phyloP scores from a whole-genome alignment of 2,113 vertebrate species.

The Onychostruthus taczanowskii region DNA sequence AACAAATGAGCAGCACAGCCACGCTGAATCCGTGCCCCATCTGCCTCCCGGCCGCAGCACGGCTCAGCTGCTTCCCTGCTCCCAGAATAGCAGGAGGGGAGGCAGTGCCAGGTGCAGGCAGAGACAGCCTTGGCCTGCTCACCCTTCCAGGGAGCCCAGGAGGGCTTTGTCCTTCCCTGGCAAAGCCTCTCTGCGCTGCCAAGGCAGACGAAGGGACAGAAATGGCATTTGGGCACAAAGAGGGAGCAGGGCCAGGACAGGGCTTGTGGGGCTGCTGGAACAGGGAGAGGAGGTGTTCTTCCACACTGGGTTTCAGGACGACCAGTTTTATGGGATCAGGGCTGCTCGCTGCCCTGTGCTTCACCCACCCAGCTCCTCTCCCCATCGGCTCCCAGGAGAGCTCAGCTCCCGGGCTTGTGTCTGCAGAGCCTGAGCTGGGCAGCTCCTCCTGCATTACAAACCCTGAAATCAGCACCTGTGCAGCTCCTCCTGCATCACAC shows the following conservation, averaged over 20 bases:
- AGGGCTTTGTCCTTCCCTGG: background rate
- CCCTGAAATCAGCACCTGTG: fast-evolving
- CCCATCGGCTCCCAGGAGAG: background rate
- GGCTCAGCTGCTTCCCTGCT: slow-evolving; percentile 53
- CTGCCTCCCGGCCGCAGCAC: slow-evolving; percentile 13
- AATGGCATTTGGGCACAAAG: background rate
- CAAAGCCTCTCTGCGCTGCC: background rate
- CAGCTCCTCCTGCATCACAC: background rate
- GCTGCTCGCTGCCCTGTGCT: background rate
- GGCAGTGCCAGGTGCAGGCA: slow-evolving; percentile 52
- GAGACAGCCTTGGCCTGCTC: background rate
- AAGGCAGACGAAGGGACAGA: background rate
- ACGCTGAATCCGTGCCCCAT: background rate
- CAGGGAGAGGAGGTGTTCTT: background rate
- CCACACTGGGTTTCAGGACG: background rate
- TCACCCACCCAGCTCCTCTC: background rate
- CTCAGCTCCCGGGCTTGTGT: background rate
- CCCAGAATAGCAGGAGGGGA: slow-evolving; percentile 47
- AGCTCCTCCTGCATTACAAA: background rate
- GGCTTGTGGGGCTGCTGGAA: background rate
- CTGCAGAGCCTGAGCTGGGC: background rate
- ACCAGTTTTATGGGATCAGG: background rate
- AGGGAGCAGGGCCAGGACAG: background rate
- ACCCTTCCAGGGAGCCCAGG: background rate
- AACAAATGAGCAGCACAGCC: slow-evolving; percentile 23